Conservation (phyloP, 2,888 invertebrate species). For the Pyrrhia umbra region DNA sequence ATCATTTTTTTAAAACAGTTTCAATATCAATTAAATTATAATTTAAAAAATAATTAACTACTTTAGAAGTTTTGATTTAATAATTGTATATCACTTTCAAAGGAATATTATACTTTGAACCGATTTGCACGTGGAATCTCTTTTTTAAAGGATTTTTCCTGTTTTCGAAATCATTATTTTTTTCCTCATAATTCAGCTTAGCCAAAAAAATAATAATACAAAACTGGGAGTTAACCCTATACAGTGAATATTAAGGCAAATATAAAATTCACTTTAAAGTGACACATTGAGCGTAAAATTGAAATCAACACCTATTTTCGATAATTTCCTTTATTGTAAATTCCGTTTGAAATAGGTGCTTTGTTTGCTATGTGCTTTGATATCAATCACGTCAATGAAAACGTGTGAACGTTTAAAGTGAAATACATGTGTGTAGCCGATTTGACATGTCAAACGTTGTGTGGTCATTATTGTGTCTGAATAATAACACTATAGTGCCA, state of each 20-base stretch:
- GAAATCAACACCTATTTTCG: slow-evolving; percentile 62
- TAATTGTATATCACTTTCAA: too few relatives aligned
- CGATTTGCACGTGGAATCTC: too few relatives aligned
- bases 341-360: slow-evolving; percentile 53
- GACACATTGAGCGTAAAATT: slow-evolving; percentile 55
- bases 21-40: too few relatives aligned
- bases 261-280: slow-evolving; percentile 64
- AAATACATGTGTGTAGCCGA: background rate
- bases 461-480: background rate
- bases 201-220: too few relatives aligned
- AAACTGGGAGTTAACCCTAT: too few relatives aligned
- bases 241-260: slow-evolving; percentile 19
- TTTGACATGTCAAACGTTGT: slow-evolving; percentile 2
- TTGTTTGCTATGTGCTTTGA: slow-evolving; percentile 13
- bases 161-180: too few relatives aligned
- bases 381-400: slow-evolving; percentile 49
- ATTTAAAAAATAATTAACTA: too few relatives aligned
- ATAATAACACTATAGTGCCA: background rate
- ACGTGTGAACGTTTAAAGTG: slow-evolving; percentile 20
- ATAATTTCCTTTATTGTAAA: slow-evolving; percentile 48
- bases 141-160: too few relatives aligned
- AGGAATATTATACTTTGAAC: too few relatives aligned
- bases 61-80: too few relatives aligned
- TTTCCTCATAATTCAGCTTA: too few relatives aligned
- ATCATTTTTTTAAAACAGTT: too few relatives aligned